These are phyloP conservation scores for Acheta domesticus DNA, from an alignment of 2,888 invertebrate species.

Conservation along the genomic window DNA sequence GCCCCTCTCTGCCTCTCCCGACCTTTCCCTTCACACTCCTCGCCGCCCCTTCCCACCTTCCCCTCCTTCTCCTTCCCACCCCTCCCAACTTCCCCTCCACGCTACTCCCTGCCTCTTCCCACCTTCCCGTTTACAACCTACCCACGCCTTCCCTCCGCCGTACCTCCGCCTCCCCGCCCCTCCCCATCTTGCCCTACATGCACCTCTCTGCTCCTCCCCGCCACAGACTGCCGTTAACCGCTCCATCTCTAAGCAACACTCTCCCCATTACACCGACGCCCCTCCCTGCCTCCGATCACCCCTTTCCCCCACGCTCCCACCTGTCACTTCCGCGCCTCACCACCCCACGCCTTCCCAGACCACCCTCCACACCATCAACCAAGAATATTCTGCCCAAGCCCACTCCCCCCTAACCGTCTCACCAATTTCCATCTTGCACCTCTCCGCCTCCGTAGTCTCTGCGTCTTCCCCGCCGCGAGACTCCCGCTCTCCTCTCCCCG, in stretches of 20 bases:
- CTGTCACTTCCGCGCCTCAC: background rate
- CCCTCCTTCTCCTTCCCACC: background rate
- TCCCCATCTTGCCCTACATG: background rate
- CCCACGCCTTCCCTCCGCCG: background rate
- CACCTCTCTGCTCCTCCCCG: background rate
- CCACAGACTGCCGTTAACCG: background rate
- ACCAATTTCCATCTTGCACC: background rate
- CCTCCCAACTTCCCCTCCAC: background rate
- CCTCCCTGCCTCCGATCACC: background rate
- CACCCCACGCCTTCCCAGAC: background rate
- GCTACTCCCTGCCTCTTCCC: background rate
- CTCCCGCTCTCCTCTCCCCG: background rate
- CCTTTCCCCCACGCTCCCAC: background rate
- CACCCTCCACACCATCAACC: background rate
- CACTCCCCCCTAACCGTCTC: background rate
- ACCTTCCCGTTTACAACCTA: no score
- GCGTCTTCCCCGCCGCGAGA: background rate
- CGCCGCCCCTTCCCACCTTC: background rate
- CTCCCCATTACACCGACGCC: background rate
- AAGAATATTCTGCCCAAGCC: background rate
- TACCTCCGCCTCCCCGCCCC: background rate
- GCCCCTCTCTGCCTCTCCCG: background rate
- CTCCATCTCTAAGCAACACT: background rate
- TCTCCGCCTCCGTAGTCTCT: background rate
- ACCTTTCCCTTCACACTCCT: background rate